phyloP scores from a whole-genome alignment of 2,797 vertebrate species.

The Podargus strigoides region DNA sequence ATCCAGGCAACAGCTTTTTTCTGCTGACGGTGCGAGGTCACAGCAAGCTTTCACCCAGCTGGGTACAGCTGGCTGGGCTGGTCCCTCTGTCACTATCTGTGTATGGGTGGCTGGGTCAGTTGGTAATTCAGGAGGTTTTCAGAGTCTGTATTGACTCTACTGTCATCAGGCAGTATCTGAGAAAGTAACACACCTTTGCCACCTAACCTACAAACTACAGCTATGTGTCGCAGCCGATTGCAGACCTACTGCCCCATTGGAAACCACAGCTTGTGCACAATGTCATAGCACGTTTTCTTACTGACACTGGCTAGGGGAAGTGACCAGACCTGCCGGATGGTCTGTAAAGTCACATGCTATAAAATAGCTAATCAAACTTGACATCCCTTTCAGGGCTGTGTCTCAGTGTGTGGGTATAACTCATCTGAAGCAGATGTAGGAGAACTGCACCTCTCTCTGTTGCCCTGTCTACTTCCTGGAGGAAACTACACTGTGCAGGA shows the following conservation, averaged over 20 bases:
- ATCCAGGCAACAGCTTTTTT: neutral
- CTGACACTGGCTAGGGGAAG: accelerated
- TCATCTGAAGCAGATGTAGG: neutral
- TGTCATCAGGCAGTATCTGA: neutral
- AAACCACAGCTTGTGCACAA: neutral
- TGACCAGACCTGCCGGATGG: neutral
- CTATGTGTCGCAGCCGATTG: neutral
- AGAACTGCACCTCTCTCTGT: neutral
- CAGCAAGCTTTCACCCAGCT: neutral
- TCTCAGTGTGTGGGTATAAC: neutral
- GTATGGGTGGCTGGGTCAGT: neutral
- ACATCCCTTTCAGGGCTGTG: neutral
- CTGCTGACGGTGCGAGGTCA: neutral
- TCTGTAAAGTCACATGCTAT: neutral
- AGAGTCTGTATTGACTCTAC: accelerated
- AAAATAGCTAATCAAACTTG: neutral
- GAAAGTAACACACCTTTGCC: neutral
- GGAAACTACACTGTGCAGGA: neutral
- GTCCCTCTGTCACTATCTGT: neutral
- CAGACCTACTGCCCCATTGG: neutral
- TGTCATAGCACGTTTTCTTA: neutral
- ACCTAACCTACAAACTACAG: neutral
- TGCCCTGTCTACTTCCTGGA: neutral
- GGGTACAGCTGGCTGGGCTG: neutral
- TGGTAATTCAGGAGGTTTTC: neutral